Evolutionary conservation across 2,113 vertebrate species (phyloP).

Genomic region (Erythrocercus mccallii): DNA sequence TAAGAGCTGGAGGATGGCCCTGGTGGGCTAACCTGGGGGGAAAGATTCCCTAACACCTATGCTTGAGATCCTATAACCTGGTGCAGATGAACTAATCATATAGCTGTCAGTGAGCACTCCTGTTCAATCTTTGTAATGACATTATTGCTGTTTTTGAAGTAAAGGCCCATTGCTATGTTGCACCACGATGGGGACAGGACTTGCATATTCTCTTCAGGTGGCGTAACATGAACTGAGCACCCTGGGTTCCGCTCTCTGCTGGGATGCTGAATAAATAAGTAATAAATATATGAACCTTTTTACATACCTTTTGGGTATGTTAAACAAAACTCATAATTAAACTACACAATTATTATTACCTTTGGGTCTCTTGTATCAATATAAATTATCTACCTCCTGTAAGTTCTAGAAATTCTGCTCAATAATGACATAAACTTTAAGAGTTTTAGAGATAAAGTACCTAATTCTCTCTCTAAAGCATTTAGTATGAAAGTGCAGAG

Average conservation of each 20-base stretch:
- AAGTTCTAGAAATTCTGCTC: neutral
- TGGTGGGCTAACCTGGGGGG: neutral
- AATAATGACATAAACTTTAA: neutral
- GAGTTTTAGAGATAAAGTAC: neutral
- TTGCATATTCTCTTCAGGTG: neutral
- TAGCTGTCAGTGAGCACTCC: neutral
- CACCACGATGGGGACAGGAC: rapidly evolving
- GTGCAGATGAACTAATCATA: neutral
- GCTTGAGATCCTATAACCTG: neutral
- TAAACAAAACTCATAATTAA: neutral
- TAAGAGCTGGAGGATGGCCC: neutral
- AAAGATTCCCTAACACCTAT: neutral
- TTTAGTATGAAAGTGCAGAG: neutral
- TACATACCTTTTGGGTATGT: neutral
- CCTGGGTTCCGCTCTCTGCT: neutral
- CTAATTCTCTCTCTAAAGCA: neutral
- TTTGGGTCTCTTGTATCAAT: neutral
- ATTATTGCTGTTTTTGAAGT: neutral
- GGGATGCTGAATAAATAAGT: neutral
- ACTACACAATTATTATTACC: neutral
- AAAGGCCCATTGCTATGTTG: neutral
- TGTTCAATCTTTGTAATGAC: neutral
- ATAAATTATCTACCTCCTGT: neutral
- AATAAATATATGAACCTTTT: neutral
- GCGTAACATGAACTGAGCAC: rapidly evolving